Conservation (phyloP, 64 coral and sea anemone species). For the Cladopsammia gracilis region DNA sequence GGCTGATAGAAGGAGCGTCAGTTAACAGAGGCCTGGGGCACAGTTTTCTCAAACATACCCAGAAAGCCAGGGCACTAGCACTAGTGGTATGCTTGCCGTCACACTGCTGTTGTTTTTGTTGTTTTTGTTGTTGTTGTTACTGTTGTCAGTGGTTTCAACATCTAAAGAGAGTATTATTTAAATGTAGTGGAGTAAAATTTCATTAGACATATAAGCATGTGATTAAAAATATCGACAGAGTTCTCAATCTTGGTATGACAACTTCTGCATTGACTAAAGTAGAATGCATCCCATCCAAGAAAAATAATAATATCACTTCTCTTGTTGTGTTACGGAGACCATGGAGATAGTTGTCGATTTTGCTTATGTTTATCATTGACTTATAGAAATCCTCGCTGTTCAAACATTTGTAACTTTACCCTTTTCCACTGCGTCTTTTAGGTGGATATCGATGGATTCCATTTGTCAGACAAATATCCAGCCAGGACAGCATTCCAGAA, state of each 20-base stretch:
- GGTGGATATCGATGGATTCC: conserved; percentile 96
- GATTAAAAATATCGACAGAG: too few relatives aligned
- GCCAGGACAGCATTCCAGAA: conserved; percentile 92
- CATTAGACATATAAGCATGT: too few relatives aligned
- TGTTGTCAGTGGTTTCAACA: background rate
- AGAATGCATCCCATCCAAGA: background rate
- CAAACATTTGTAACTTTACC: background rate
- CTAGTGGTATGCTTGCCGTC: conserved; percentile 75
- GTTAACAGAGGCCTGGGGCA: conserved; percentile 91
- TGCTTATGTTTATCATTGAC: background rate
- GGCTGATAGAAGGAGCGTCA: conserved; percentile 93
- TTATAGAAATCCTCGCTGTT: background rate
- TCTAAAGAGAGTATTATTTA: too few relatives aligned
- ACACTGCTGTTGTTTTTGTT: background rate
- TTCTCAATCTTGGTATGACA: too few relatives aligned
- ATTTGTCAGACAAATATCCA: conserved; percentile 74
- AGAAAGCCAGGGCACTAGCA: conserved; percentile 75
- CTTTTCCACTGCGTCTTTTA: background rate
- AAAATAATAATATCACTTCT: background rate
- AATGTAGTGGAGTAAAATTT: too few relatives aligned
- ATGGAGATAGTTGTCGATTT: too few relatives aligned
- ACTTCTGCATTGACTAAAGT: background rate
- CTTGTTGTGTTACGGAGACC: too few relatives aligned
- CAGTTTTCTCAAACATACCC: conserved; percentile 90
- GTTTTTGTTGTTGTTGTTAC: background rate